These are phyloP conservation scores for Pseudomyrmex concolor DNA, from an alignment of 1,140 invertebrate species.

Conservation along the genomic window DNA sequence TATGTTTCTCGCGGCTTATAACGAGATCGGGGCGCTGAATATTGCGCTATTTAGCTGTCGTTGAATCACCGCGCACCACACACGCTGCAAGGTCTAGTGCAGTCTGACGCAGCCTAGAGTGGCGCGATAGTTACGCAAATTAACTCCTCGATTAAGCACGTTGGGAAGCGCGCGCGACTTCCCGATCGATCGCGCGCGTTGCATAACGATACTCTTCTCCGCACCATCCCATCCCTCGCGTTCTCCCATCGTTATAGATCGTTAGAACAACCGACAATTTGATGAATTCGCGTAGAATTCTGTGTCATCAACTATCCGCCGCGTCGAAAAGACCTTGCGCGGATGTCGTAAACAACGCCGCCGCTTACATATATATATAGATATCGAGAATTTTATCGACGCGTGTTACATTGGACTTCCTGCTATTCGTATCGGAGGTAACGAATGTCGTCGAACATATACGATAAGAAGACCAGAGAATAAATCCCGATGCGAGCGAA, in stretches of 20 bases:
- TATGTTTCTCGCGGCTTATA: slow-evolving; percentile 28
- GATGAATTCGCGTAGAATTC: slow-evolving; percentile 32
- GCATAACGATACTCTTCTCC: slow-evolving; percentile 23
- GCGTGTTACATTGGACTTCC: not conserved
- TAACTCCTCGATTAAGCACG: slow-evolving; percentile 50
- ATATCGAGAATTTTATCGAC: slow-evolving; percentile 15
- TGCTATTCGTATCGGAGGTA: no score
- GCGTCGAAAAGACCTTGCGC: not conserved
- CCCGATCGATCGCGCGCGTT: slow-evolving; percentile 57
- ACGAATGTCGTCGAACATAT: no score
- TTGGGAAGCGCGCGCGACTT: slow-evolving; percentile 31
- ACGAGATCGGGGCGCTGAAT: slow-evolving; percentile 38
- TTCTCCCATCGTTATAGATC: not conserved
- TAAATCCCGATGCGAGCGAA: no score
- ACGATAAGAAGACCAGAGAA: no score
- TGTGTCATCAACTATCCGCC: no score
- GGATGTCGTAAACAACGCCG: not conserved
- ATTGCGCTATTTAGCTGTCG: slow-evolving; percentile 29
- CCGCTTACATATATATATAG: no score
- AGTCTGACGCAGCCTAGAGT: not conserved
- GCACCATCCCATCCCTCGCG: not conserved
- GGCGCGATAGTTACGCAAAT: slow-evolving; percentile 50
- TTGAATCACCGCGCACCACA: slow-evolving; percentile 23
- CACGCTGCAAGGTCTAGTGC: slow-evolving; percentile 46
- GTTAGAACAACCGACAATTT: not conserved